Evolutionary conservation across 2,113 vertebrate species (phyloP).

Genomic region (Phycodurus eques): DNA sequence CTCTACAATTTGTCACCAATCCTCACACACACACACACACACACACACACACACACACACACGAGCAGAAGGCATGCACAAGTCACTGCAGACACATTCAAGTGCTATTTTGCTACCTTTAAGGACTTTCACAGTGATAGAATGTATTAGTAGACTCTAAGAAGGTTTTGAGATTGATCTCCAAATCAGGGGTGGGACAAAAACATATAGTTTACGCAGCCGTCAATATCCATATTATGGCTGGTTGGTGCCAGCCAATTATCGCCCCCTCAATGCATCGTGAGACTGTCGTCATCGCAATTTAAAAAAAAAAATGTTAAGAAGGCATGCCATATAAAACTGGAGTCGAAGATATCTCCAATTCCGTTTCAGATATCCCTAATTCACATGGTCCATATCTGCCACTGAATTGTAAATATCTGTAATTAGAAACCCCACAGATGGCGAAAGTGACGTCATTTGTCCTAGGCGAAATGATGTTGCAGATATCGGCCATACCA

Average conservation of each 20-base stretch:
- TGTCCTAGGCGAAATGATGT: too few relatives aligned
- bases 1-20: background rate
- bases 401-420: too few relatives aligned
- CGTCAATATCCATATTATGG: background rate
- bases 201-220: background rate
- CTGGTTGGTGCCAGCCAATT: background rate
- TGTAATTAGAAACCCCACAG: too few relatives aligned
- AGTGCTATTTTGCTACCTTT: constrained; percentile 21
- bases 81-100: constrained; percentile 16
- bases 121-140: constrained; percentile 38
- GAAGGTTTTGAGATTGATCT: background rate
- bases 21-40: background rate
- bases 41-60: background rate
- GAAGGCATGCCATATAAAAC: too few relatives aligned
- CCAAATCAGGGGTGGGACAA: background rate
- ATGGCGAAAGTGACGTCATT: too few relatives aligned
- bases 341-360: too few relatives aligned
- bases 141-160: constrained; percentile 5
- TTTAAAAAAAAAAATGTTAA: too few relatives aligned
- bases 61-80: constrained; percentile 34
- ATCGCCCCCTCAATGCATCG: too few relatives aligned
- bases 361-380: too few relatives aligned
- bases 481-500: too few relatives aligned
- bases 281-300: too few relatives aligned
- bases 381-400: too few relatives aligned